Base-by-base conservation (phyloP, 2,113 vertebrate species). In the Caranx ignobilis region DNA sequence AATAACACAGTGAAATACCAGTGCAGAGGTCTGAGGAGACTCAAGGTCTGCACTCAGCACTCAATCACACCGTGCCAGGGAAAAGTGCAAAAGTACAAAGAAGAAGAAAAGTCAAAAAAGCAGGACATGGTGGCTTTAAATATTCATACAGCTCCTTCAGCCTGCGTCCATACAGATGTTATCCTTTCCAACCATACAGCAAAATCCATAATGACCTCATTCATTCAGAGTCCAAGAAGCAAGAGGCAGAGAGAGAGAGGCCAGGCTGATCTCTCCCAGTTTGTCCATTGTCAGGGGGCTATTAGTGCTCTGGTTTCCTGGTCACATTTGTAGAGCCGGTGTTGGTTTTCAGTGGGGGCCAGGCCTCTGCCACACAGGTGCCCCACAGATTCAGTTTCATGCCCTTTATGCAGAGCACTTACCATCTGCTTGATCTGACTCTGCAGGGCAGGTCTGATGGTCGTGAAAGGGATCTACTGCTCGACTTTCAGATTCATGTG, bases 361-460 rank as follows among this genome's bases (percentile, higher is more conserved):
- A 9, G 83, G 85, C 69, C 81, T 79, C 75, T 70, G 71, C 39
- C 13, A 39, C 43, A 87, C 90, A 93, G 89, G 90, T 93, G 92
- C 84, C 89, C 74, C 82, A 43, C 80, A 76, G 87, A 90, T 92
- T 87, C 32, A 73, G 84, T 92, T 93, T 89, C 92, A 89, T 72
- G 85, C 31, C 84, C 81, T 92, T 91, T 91, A 90, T 90, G 71
- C 37, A 21, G 69, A 80, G 82, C 86, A 89, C 78, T 89, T 87
- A 85, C 92, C 92, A 93, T 93, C 92, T 93, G 89, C 88, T 81
- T 79, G 80, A 83, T 90, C 84, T 74, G 59, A 78, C 81, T 84
- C 16, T 75, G 80, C 69, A 68, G 65, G 65, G 79, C 11, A 74
- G 85, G 74, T 81, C 71, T 48, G 64, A 45, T 67, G 41, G 41